phyloP scores from a whole-genome alignment of 2,113 vertebrate genomes.

The Bucco capensis region DNA sequence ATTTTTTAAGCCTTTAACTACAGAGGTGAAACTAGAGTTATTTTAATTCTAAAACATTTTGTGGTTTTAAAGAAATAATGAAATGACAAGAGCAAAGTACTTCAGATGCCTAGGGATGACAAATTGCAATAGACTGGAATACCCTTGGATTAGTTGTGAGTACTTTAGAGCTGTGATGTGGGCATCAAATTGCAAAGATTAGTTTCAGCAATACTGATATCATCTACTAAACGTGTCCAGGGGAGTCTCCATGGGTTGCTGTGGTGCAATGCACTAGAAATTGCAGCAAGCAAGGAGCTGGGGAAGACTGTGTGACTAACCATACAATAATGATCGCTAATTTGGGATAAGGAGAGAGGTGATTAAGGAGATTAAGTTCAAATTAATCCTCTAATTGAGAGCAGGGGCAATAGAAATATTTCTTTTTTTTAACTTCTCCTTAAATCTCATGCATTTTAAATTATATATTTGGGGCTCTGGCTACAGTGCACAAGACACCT shows the following conservation, averaged over 20 bases:
- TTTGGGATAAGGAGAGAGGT: not conserved
- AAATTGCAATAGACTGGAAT: not conserved
- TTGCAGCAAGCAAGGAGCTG: not conserved
- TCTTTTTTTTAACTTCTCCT: not conserved
- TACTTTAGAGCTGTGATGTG: not conserved
- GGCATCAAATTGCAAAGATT: not conserved
- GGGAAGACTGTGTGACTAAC: not conserved
- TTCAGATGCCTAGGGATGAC: not conserved
- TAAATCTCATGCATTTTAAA: not conserved
- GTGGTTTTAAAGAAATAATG: not conserved
- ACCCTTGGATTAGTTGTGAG: not conserved
- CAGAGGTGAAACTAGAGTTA: not conserved
- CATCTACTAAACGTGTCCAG: not conserved
- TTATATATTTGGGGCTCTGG: not conserved
- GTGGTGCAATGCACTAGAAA: not conserved
- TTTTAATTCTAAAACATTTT: not conserved
- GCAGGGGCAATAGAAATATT: not conserved
- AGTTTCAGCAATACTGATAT: not conserved
- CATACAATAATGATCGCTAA: not conserved
- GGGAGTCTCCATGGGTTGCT: not conserved
- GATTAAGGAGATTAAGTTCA: not conserved
- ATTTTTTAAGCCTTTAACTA: not conserved
- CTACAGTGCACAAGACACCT: not conserved
- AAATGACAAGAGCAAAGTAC: not conserved
- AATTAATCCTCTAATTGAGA: not conserved